Evolutionary conservation across 1,140 invertebrate genomes (phyloP).

Genomic region (Mactra quadrangularis): DNA sequence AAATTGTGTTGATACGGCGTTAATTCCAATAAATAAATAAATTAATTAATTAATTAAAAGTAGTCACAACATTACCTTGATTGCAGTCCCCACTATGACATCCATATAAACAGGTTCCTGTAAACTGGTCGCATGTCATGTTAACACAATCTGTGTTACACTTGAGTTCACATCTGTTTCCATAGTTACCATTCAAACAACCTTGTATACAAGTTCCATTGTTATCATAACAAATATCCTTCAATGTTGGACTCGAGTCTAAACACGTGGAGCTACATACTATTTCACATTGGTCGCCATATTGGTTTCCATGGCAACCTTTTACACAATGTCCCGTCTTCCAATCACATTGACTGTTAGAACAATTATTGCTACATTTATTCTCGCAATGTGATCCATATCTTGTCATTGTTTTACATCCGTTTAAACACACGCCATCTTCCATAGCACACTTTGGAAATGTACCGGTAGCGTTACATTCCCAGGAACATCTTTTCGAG

Average conservation of each 20-base stretch:
- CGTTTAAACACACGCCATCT: neutral
- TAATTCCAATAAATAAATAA: no score
- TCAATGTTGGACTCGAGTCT: neutral
- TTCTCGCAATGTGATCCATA: constrained; percentile 1
- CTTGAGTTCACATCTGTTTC: neutral
- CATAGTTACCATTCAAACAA: constrained; percentile 20
- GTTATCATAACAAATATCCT: neutral
- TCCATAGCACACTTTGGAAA: neutral
- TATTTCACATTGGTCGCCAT: neutral
- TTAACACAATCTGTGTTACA: constrained; percentile 19
- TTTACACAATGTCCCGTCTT: neutral
- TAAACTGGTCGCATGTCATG: neutral
- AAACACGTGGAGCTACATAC: neutral
- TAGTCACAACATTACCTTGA: no score
- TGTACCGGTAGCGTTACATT: neutral
- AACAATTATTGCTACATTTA: neutral
- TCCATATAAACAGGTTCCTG: constrained; percentile 4
- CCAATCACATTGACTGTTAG: constrained; percentile 1
- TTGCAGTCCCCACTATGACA: neutral
- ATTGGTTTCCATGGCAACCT: neutral
- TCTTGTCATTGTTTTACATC: neutral
- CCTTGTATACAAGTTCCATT: neutral
- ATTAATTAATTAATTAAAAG: no score
- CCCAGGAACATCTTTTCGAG: neutral
- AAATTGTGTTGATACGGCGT: no score